phyloP scores from a whole-genome alignment of 2,888 invertebrate species.

The Ophraella communa region DNA sequence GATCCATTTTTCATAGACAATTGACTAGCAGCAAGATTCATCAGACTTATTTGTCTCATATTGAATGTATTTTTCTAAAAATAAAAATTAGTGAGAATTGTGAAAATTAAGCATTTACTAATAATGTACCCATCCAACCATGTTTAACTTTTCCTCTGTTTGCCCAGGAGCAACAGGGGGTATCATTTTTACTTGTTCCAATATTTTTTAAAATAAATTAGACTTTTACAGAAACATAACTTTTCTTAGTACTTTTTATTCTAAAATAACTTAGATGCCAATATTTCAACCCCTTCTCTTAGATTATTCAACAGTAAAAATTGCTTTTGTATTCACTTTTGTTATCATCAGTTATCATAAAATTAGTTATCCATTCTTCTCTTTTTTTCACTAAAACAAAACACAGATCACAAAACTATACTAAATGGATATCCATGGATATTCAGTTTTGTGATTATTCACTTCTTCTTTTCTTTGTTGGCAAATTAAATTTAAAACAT shows the following conservation, averaged over 20 bases:
- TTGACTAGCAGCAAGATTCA: conserved; percentile 71
- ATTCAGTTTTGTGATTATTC: too few species aligned
- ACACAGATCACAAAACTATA: too few species aligned
- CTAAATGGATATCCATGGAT: too few species aligned
- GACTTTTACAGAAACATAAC: background rate
- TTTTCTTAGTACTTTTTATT: background rate
- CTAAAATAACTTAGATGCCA: background rate
- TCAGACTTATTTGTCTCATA: conserved; percentile 75
- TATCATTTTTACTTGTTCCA: conserved; percentile 54
- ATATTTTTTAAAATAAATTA: conserved; percentile 23
- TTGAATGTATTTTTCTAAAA: conserved; percentile 66
- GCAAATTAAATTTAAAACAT: too few species aligned
- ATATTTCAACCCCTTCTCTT: background rate
- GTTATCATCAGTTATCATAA: too few species aligned
- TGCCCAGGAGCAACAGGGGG: conserved; percentile 59
- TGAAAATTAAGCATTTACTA: background rate
- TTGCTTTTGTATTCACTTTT: background rate
- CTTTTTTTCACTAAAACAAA: too few species aligned
- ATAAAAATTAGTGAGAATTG: conserved; percentile 10
- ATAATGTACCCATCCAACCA: conserved; percentile 58
- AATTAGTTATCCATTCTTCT: too few species aligned
- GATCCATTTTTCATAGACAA: conserved; percentile 66
- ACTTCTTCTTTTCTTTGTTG: too few species aligned
- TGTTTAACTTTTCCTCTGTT: conserved; percentile 57
- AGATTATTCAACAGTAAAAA: background rate